phyloP scores from a whole-genome alignment of 2,113 vertebrate genomes.

The Zosterops borbonicus region DNA sequence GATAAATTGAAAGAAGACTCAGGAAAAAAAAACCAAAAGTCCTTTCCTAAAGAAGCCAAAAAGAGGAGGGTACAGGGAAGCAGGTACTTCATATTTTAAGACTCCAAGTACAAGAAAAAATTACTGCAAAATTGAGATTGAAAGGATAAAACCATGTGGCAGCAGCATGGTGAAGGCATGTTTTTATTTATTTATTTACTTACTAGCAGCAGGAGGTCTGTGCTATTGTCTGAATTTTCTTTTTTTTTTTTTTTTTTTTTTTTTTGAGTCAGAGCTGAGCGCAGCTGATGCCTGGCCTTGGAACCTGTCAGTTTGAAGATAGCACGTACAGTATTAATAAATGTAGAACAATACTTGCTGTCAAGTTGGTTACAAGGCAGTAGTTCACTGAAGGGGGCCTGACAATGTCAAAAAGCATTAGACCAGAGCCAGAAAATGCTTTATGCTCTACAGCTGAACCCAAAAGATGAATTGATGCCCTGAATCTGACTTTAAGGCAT shows the following conservation, averaged over 20 bases:
- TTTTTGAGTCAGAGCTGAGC: neutral
- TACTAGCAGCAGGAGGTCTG: neutral
- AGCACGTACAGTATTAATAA: neutral
- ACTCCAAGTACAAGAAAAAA: neutral
- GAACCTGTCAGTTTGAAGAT: conserved; percentile 21
- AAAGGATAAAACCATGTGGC: neutral
- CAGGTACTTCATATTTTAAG: neutral
- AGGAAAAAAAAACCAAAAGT: accelerated
- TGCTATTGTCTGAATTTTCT: neutral
- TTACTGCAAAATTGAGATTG: neutral
- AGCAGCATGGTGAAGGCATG: neutral
- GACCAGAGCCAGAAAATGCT: conserved; percentile 33
- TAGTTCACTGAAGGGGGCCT: conserved; percentile 26
- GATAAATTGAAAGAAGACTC: neutral
- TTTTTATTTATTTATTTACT: neutral
- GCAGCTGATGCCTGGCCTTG: conserved; percentile 45
- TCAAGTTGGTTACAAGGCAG: conserved; percentile 57
- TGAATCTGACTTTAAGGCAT: conserved; percentile 51
- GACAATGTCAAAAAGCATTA: conserved; percentile 59
- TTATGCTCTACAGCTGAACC: conserved; percentile 37
- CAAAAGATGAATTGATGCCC: conserved; percentile 30
- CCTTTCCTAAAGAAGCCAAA: neutral
- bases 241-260: neutral
- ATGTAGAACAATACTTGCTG: conserved; percentile 60
- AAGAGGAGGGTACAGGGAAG: neutral